A percentile compares a stretch with the other conserved stretches of the same genome.
Evolutionary conservation across 2,113 vertebrate species (phyloP).

Genomic region (Lampris megalopsis): DNA sequence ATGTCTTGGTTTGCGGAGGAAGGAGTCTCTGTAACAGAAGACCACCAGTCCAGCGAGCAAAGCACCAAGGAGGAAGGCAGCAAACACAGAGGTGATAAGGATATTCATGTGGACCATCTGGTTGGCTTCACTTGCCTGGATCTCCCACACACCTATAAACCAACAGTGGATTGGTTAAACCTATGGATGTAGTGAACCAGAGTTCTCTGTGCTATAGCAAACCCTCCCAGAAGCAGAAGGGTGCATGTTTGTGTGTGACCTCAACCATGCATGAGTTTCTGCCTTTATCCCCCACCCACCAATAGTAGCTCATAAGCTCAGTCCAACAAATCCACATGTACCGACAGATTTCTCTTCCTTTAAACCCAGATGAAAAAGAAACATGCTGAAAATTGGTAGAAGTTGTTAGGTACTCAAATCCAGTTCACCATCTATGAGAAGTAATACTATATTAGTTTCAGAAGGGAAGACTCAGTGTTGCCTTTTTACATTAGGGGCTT

Average conservation of each 20-base stretch:
- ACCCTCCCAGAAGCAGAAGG: constrained; percentile 44
- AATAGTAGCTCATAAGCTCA: constrained; percentile 42
- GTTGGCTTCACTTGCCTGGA: constrained; percentile 92
- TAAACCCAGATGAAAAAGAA: constrained; percentile 55
- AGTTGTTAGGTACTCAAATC: constrained; percentile 68
- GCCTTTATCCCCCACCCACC: constrained; percentile 35
- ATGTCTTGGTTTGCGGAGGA: constrained; percentile 90
- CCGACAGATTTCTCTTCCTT: constrained; percentile 32
- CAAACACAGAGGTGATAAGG: constrained; percentile 97
- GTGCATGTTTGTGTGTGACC: constrained; percentile 47
- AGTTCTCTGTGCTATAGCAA: constrained; percentile 12
- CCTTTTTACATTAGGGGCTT: constrained; percentile 39
- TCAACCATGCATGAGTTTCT: constrained; percentile 66
- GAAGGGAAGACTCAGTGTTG: constrained; percentile 41
- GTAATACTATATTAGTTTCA: constrained; percentile 62
- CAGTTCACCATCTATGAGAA: constrained; percentile 61
- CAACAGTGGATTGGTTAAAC: constrained; percentile 59
- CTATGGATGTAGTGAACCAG: constrained; percentile 18
- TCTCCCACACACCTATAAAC: constrained; percentile 89
- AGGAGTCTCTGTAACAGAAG: constrained; percentile 94
- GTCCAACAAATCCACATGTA: constrained; percentile 17
- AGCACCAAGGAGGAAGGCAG: constrained; percentile 95
- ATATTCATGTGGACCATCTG: constrained; percentile 99
- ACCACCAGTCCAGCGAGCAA: constrained; percentile 95
- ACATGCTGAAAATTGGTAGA: constrained; percentile 48